These are phyloP conservation scores for Eospalax fontanierii DNA, from an alignment of 2,797 vertebrate species.

Conservation along the genomic window DNA sequence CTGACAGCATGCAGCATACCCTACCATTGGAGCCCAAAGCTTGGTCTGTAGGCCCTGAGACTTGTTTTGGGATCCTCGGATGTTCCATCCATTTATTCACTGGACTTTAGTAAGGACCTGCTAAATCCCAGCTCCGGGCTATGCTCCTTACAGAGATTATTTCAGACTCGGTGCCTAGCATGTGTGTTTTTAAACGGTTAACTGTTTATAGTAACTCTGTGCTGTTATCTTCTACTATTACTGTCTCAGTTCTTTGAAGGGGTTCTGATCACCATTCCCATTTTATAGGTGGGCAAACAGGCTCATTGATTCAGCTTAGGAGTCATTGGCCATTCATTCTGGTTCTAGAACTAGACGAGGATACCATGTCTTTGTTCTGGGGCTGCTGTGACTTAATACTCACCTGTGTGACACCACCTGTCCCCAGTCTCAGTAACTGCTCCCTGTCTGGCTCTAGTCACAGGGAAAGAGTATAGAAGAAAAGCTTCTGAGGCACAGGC, in stretches of 20 bases:
- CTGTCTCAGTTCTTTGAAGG: background rate
- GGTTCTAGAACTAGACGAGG: background rate
- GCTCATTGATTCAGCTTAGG: background rate
- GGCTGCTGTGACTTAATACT: background rate
- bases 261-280: background rate
- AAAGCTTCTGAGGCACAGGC: background rate
- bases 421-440: background rate
- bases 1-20: background rate
- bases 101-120: background rate
- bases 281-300: conserved; percentile 52
- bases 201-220: background rate
- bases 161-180: background rate
- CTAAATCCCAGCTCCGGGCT: background rate
- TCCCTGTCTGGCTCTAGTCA: background rate
- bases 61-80: background rate
- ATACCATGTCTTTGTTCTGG: background rate
- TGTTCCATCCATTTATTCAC: background rate
- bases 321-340: background rate
- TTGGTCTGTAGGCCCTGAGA: background rate
- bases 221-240: background rate
- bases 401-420: background rate
- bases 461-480: background rate
- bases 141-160: background rate
- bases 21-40: background rate
- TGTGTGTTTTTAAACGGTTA: background rate